Conservation (phyloP, 2,113 vertebrate genomes). For the Myiopsitta monachus region DNA sequence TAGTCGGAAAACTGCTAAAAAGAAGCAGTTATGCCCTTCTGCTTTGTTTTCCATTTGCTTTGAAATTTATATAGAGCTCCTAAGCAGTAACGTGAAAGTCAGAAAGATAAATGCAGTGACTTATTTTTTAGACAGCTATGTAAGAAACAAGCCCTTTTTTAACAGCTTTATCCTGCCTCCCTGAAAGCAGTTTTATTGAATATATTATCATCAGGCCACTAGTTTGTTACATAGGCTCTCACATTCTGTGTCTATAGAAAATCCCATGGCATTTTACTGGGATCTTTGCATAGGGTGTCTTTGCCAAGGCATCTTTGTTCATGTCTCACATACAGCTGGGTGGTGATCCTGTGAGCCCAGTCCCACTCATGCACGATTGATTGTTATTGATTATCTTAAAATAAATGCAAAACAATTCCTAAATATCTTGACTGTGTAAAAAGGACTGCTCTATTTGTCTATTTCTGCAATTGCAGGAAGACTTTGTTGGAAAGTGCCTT, state of each 20-base stretch:
- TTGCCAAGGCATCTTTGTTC: background rate
- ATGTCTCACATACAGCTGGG: background rate
- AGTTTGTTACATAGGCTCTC: background rate
- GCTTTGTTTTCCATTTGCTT: background rate
- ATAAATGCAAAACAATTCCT: too few species aligned
- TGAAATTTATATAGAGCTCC: background rate
- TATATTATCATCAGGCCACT: background rate
- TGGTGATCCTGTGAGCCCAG: background rate
- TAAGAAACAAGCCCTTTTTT: background rate
- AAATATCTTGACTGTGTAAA: background rate
- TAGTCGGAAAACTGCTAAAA: background rate
- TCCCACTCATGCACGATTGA: accelerated
- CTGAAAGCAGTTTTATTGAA: background rate
- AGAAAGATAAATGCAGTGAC: background rate
- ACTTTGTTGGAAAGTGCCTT: background rate
- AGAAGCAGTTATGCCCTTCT: background rate
- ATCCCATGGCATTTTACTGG: background rate
- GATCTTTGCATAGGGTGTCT: background rate
- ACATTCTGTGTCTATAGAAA: background rate
- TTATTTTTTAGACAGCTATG: background rate
- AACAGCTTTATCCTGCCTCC: background rate
- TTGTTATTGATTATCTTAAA: background rate
- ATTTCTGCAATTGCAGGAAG: background rate
- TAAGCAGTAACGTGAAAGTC: background rate
- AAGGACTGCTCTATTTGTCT: background rate